These are phyloP conservation scores for Apeltes quadracus DNA, from an alignment of 2,113 vertebrate genomes.

Conservation along the genomic window DNA sequence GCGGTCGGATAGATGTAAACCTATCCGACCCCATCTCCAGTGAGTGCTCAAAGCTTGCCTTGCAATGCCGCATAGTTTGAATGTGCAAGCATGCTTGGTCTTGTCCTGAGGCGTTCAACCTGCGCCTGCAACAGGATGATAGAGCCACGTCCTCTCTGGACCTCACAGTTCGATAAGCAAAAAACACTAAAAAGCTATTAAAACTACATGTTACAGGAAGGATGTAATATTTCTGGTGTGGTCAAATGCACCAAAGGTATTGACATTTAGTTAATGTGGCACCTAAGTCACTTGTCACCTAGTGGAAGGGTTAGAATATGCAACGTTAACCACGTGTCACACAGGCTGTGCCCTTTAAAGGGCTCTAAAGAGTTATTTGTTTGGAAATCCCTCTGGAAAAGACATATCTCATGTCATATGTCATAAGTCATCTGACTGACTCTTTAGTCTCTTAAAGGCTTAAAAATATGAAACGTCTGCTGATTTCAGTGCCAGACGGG, in stretches of 20 bases:
- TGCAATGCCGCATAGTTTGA: constrained; percentile 22
- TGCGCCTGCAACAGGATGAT: constrained; percentile 13
- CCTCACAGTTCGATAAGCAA: constrained; percentile 16
- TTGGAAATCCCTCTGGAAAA: not conserved
- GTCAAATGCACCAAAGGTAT: constrained; percentile 1
- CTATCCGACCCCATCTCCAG: constrained; percentile 13
- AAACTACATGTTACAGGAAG: constrained; percentile 3
- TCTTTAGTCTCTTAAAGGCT: not conserved
- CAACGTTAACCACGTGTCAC: not conserved
- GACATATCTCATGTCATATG: not conserved
- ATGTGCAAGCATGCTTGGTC: constrained; percentile 5
- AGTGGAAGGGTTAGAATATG: too few relatives aligned
- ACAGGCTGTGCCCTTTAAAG: not conserved
- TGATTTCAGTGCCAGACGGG: not conserved
- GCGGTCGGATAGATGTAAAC: not conserved
- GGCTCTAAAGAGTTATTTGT: not conserved
- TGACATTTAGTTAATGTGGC: not conserved
- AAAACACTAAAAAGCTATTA: constrained; percentile 20
- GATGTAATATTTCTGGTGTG: not conserved
- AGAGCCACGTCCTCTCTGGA: constrained; percentile 11
- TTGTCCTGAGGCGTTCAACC: constrained; percentile 25
- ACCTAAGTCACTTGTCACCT: not conserved
- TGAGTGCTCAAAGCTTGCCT: constrained; percentile 17
- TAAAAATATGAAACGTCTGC: not conserved
- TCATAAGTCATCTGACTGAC: not conserved